These are phyloP conservation scores for Limenitis camilla DNA, from an alignment of 2,888 invertebrate species.

Conservation along the genomic window DNA sequence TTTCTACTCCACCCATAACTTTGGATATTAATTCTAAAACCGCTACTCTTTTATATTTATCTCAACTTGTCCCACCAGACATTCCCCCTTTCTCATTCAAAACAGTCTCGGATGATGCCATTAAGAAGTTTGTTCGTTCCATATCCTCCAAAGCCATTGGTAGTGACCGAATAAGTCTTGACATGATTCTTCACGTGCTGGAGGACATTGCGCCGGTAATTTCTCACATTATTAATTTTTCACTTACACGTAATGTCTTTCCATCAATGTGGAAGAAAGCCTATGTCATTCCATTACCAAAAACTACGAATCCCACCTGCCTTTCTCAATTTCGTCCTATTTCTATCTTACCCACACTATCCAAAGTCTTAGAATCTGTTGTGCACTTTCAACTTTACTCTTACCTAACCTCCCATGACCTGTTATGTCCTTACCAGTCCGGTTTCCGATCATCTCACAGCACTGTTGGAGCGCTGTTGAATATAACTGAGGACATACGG, in stretches of 20 bases:
- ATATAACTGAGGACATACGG: no score
- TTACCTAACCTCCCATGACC: no score
- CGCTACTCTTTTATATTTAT: not conserved
- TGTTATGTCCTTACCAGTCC: no score
- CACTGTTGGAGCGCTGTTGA: no score
- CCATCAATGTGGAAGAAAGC: constrained; percentile 32
- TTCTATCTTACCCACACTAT: no score
- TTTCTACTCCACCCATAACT: not conserved
- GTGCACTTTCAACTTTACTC: no score
- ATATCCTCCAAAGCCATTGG: constrained; percentile 5
- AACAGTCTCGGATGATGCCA: not conserved
- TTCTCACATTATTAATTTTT: not conserved
- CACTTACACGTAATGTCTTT: not conserved
- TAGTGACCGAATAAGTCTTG: constrained; percentile 2
- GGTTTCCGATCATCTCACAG: no score
- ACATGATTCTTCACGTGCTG: not conserved
- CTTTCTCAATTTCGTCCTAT: not conserved
- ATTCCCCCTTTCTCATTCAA: constrained; percentile 1
- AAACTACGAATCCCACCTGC: not conserved
- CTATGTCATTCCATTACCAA: constrained; percentile 1
- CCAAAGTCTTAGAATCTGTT: no score
- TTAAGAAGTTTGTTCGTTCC: not conserved
- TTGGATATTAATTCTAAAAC: not conserved
- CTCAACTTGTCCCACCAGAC: not conserved
- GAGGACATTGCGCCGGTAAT: constrained; percentile 1